Evolutionary conservation across 2,113 vertebrate genomes (phyloP).

Genomic region (Campylomormyrus numenius): DNA sequence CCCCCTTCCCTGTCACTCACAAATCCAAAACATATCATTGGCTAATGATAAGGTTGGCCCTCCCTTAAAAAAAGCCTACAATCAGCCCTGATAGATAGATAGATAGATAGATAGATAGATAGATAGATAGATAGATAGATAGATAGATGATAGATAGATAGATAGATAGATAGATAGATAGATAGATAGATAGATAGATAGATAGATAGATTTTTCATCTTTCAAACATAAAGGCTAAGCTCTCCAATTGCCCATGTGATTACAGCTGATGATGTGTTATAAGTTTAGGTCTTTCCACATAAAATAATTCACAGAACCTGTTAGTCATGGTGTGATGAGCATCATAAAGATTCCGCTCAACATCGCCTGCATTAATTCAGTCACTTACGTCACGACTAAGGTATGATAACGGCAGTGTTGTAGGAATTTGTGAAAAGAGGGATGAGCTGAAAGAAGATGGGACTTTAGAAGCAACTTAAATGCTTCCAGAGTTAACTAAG

Average conservation of each 20-base stretch:
- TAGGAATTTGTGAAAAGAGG: background rate
- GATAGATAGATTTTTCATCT: background rate
- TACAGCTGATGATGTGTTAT: background rate
- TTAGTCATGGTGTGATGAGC: background rate
- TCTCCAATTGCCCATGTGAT: background rate
- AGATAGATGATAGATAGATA: no score
- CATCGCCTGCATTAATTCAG: background rate
- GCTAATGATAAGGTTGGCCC: no score
- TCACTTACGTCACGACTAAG: constrained; percentile 1
- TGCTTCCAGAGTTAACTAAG: background rate
- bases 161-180: background rate
- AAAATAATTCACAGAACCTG: background rate
- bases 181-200: background rate
- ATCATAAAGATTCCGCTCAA: background rate
- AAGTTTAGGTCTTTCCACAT: background rate
- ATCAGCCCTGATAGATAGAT: no score
- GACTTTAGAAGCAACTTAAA: background rate
- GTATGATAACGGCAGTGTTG: background rate
- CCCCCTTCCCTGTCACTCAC: no score
- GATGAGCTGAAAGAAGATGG: background rate
- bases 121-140: background rate
- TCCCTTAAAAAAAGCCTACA: no score
- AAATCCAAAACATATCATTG: no score
- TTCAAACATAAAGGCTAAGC: background rate
- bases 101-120: background rate